Conservation (phyloP, 2,113 vertebrate species). For the Diadophis punctatus region DNA sequence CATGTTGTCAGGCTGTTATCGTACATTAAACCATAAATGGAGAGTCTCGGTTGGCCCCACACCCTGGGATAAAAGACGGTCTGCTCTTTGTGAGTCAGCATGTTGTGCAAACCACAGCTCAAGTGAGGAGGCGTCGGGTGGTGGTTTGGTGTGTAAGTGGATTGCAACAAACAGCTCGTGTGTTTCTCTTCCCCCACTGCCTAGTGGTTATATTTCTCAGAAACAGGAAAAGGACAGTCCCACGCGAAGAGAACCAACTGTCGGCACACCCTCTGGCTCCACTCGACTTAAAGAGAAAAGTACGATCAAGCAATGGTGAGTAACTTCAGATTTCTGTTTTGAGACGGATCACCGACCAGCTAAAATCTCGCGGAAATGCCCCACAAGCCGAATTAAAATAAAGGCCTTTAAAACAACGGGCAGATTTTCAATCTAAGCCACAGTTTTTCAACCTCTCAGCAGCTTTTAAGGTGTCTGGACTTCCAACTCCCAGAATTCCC, state of each 20-base stretch:
- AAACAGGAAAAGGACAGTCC: slow-evolving; percentile 65
- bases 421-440: background rate
- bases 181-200: background rate
- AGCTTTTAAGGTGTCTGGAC: background rate
- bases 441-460: background rate
- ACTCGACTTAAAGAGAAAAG: slow-evolving; percentile 73
- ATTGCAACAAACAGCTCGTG: background rate
- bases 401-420: background rate
- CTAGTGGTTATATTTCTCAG: slow-evolving; percentile 79
- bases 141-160: background rate
- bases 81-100: background rate
- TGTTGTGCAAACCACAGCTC: background rate
- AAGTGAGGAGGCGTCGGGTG: too few relatives aligned
- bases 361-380: background rate
- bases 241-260: slow-evolving; percentile 56
- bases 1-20: background rate
- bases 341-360: rapidly evolving
- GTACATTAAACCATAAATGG: background rate
- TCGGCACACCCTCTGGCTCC: slow-evolving; percentile 31
- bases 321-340: slow-evolving; percentile 6
- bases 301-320: slow-evolving; percentile 85
- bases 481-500: background rate
- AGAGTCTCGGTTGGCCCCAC: background rate
- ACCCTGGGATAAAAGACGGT: background rate
- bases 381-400: background rate